A percentile compares a stretch with the other conserved stretches of the same genome.
These are phyloP conservation scores for Ctena decussata DNA, from an alignment of 2,888 invertebrate genomes.

Conservation along the genomic window DNA sequence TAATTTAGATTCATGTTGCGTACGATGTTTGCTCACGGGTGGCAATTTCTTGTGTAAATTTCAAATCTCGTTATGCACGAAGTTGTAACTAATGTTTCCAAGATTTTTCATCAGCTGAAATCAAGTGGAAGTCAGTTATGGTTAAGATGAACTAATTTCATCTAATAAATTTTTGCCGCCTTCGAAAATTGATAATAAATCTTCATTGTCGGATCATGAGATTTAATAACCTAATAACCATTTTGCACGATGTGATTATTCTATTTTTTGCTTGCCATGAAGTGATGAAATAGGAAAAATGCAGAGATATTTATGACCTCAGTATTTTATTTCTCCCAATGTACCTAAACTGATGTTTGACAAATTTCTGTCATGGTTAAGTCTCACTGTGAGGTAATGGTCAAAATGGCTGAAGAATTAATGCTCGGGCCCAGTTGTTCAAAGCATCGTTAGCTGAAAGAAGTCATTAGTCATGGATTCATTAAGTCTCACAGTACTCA, in stretches of 20 bases:
- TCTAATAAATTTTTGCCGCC: background rate
- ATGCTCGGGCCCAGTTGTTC: no score
- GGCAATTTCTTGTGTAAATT: conserved; percentile 14
- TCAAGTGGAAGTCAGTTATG: conserved; percentile 1
- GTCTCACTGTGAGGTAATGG: no score
- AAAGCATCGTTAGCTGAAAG: no score
- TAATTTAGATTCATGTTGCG: conserved; percentile 3
- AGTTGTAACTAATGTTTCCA: background rate
- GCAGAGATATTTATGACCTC: no score
- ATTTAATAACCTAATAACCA: background rate
- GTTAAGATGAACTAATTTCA: background rate
- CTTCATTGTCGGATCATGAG: background rate
- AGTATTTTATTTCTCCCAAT: no score
- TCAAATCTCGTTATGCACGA: conserved; percentile 12
- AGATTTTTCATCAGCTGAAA: background rate
- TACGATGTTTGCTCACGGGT: background rate
- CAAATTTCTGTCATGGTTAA: no score
- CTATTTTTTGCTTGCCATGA: no score
- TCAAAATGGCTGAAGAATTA: no score
- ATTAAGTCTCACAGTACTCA: no score
- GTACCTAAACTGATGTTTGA: no score
- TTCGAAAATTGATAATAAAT: background rate
- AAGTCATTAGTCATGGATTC: no score
- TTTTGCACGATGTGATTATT: background rate
- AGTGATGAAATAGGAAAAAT: no score